Evolutionary conservation across 2,113 vertebrate species (phyloP).

Genomic region (Lophura nycthemera): DNA sequence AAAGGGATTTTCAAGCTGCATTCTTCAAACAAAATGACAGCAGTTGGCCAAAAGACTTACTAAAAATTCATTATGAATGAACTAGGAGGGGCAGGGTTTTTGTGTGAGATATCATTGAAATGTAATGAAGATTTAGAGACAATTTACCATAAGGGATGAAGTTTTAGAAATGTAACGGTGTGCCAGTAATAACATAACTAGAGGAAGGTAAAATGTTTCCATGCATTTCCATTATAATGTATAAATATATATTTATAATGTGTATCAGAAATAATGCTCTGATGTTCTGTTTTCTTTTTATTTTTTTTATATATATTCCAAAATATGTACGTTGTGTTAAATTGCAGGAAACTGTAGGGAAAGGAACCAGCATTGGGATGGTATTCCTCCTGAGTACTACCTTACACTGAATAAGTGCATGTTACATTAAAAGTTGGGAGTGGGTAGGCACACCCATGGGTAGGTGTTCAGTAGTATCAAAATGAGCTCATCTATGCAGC

Average conservation of each 20-base stretch:
- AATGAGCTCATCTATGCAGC: neutral
- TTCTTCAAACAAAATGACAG: neutral
- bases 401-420: neutral
- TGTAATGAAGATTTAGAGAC: neutral
- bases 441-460: neutral
- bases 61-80: neutral
- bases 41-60: neutral
- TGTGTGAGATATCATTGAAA: neutral
- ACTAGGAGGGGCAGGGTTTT: neutral
- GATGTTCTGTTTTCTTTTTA: neutral
- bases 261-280: neutral
- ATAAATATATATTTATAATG: neutral
- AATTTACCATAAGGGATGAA: neutral
- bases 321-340: neutral
- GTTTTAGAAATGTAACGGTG: neutral
- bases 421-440: neutral
- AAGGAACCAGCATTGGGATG: neutral
- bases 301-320: neutral
- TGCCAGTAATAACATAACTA: neutral
- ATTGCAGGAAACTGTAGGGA: too few species aligned
- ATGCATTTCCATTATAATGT: neutral
- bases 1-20: neutral
- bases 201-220: neutral
- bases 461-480: neutral
- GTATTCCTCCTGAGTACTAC: neutral